A percentile compares a stretch with the other conserved stretches of the same genome.
phyloP scores from a whole-genome alignment of 2,797 vertebrate genomes.

The Cuniculus paca region DNA sequence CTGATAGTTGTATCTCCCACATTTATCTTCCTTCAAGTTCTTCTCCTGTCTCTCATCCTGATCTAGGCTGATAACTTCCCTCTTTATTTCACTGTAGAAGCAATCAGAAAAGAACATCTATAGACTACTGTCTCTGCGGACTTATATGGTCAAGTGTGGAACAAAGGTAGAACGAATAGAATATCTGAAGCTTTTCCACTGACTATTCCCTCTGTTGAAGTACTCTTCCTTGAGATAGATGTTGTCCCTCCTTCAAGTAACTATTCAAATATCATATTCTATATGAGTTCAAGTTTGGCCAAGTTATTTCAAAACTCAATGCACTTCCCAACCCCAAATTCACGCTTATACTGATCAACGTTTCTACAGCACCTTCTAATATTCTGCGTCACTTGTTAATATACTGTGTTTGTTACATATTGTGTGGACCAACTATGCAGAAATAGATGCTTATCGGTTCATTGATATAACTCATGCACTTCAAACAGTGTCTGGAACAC shows the following conservation, averaged over 20 bases:
- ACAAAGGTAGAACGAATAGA: background rate
- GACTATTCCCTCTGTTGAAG: no score
- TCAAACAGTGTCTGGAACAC: background rate
- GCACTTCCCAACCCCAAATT: background rate
- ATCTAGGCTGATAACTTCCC: background rate
- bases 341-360: background rate
- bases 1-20: no score
- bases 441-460: background rate
- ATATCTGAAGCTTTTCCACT: background rate
- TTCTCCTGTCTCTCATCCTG: background rate
- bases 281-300: background rate
- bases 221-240: background rate
- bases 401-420: background rate
- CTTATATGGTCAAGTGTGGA: no score
- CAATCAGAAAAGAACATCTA: background rate
- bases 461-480: background rate
- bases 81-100: background rate
- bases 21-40: background rate
- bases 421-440: background rate
- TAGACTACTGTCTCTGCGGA: background rate
- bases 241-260: background rate
- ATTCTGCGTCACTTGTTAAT: background rate
- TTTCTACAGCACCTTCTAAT: background rate
- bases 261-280: background rate
- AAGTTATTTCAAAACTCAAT: background rate